phyloP scores from a whole-genome alignment of 2,797 vertebrate genomes.

The Sylvilagus floridanus region DNA sequence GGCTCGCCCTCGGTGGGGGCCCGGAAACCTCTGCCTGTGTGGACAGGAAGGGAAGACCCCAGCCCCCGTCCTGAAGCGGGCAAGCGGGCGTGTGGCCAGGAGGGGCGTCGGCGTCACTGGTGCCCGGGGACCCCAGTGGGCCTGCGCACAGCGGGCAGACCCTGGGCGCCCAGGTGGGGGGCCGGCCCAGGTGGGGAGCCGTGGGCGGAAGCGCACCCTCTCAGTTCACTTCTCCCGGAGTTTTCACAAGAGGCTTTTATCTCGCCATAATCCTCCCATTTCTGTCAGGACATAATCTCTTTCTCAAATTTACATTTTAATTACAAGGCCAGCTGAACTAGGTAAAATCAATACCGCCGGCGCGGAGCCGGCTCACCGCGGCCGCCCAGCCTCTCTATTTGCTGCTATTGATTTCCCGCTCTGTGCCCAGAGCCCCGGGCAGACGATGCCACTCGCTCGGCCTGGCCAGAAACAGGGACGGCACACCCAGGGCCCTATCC shows the following conservation, averaged over 20 bases:
- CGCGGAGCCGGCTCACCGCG: constrained; percentile 88
- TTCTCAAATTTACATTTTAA: constrained; percentile 99
- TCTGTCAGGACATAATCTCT: constrained; percentile 99
- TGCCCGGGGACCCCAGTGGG: too few relatives aligned
- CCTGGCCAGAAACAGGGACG: constrained; percentile 89
- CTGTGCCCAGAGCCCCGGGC: constrained; percentile 91
- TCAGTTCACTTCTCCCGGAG: constrained; percentile 83
- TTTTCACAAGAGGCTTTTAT: constrained; percentile 93
- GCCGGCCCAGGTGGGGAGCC: too few relatives aligned
- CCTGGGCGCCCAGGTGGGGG: too few relatives aligned
- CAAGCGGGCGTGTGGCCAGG: too few relatives aligned
- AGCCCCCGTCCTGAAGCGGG: too few relatives aligned
- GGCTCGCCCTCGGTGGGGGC: too few relatives aligned
- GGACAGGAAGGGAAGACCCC: too few relatives aligned
- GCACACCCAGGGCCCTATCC: constrained; percentile 79
- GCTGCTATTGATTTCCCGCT: constrained; percentile 92
- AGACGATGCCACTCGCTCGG: constrained; percentile 91
- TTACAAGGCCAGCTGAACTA: constrained; percentile 99
- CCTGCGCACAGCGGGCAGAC: too few relatives aligned
- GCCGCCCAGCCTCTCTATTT: constrained; percentile 89
- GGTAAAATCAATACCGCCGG: constrained; percentile 96
- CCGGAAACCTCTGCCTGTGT: too few relatives aligned
- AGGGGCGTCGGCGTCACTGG: too few relatives aligned
- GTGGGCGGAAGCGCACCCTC: too few relatives aligned
- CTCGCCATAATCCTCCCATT: constrained; percentile 95